Evolutionary conservation across 1,140 invertebrate species (phyloP).

Genomic region (Pogonognathellus flavescens): DNA sequence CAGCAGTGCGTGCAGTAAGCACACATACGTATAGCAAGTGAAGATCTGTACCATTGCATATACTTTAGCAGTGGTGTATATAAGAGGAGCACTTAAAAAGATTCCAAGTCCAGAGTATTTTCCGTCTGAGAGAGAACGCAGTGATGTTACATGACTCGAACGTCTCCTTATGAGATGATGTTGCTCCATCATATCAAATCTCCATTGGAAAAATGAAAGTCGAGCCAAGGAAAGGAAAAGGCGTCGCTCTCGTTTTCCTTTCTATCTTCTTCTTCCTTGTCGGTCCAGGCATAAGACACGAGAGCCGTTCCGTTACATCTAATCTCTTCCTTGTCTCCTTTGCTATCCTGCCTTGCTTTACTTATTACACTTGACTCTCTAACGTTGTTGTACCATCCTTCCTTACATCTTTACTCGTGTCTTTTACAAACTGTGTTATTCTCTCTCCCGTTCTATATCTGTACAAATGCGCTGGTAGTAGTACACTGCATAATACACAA

Average conservation of each 20-base stretch:
- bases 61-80: background rate
- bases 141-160: conserved; percentile 13
- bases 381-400: background rate
- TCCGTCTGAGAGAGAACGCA: background rate
- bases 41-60: background rate
- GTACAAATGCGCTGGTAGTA: background rate
- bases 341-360: conserved; percentile 41
- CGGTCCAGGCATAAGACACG: background rate
- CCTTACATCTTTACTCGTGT: background rate
- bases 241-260: conserved; percentile 23
- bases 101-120: background rate
- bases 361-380: conserved; percentile 8
- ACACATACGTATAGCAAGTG: background rate
- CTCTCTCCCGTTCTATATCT: background rate
- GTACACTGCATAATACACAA: background rate
- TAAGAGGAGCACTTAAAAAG: background rate
- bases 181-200: conserved; percentile 60
- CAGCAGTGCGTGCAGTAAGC: background rate
- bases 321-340: conserved; percentile 53
- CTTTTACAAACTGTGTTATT: background rate
- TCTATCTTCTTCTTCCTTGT: conserved; percentile 39
- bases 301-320: conserved; percentile 51
- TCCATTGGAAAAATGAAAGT: conserved; percentile 61
- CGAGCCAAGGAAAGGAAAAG: conserved; percentile 12
- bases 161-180: conserved; percentile 52